phyloP scores from a whole-genome alignment of 2,888 invertebrate genomes.

The Melieria picta region DNA sequence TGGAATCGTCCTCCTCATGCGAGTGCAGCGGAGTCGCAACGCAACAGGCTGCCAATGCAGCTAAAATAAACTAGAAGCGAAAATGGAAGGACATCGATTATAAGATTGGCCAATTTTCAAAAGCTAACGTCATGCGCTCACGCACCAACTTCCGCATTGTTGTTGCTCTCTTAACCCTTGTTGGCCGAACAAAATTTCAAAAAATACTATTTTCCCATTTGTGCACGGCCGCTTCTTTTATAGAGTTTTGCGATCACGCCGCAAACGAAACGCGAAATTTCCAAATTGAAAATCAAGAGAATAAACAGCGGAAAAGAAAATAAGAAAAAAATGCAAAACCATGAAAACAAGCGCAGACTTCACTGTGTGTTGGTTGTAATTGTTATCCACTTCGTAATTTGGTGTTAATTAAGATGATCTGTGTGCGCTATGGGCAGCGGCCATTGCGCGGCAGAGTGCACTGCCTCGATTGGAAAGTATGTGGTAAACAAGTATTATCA shows the following conservation, averaged over 20 bases:
- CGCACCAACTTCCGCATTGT: constrained; percentile 34
- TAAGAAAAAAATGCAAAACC: constrained; percentile 11
- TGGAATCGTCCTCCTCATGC: constrained; percentile 12
- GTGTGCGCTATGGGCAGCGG: constrained; percentile 20
- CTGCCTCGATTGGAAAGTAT: not conserved
- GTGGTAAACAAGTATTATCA: not conserved
- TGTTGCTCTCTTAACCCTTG: not conserved
- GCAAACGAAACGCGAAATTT: constrained; percentile 20
- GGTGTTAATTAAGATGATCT: constrained; percentile 51
- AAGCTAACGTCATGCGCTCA: constrained; percentile 39
- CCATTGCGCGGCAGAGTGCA: not conserved
- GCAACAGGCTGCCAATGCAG: constrained; percentile 48
- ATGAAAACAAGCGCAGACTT: constrained; percentile 31
- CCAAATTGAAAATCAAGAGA: constrained; percentile 25
- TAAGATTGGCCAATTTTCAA: not conserved
- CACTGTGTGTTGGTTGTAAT: constrained; percentile 35
- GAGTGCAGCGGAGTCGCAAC: constrained; percentile 51
- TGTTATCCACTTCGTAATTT: constrained; percentile 54
- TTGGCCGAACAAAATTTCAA: constrained; percentile 15
- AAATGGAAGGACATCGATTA: constrained; percentile 25
- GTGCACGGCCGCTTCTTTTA: constrained; percentile 37
- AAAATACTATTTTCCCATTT: constrained; percentile 32
- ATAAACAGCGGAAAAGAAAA: constrained; percentile 20
- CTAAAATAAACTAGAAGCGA: constrained; percentile 50
- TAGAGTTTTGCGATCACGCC: constrained; percentile 32